phyloP scores from a whole-genome alignment of 1,140 invertebrate genomes.

The Calephelis nemesis region DNA sequence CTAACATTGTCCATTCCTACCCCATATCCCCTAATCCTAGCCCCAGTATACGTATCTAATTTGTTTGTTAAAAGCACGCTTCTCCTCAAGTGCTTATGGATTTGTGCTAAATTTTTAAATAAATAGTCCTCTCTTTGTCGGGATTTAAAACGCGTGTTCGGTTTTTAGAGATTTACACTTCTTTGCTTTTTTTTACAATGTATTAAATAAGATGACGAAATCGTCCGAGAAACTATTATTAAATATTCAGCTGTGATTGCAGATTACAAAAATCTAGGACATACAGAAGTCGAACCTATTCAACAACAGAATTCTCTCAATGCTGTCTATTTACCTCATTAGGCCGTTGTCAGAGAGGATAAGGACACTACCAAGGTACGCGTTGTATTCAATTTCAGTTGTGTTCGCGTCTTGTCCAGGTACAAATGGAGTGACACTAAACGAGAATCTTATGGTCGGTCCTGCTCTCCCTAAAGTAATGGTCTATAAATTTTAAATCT shows the following conservation, averaged over 20 bases:
- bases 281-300: too few species aligned
- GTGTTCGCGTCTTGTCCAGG: background rate
- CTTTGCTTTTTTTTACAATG: background rate
- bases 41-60: too few species aligned
- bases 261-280: conserved; percentile 8
- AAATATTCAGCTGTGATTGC: conserved; percentile 21
- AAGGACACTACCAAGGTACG: conserved; percentile 30
- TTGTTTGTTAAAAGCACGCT: conserved; percentile 3
- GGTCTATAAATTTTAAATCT: too few species aligned
- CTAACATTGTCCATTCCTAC: too few species aligned
- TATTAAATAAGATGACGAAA: background rate
- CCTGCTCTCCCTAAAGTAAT: conserved; percentile 11
- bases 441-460: conserved; percentile 28
- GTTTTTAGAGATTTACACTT: background rate
- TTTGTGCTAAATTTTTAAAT: conserved; percentile 9
- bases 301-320: background rate
- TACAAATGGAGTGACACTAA: conserved; percentile 18
- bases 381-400: conserved; percentile 18
- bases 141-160: background rate
- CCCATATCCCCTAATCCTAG: too few species aligned
- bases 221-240: background rate
- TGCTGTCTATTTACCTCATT: conserved; percentile 27
- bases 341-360: conserved; percentile 25
- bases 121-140: background rate
- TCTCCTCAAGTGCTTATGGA: background rate